phyloP scores from a whole-genome alignment of 2,888 invertebrate genomes.

The Hirtodrosophila alboralis region DNA sequence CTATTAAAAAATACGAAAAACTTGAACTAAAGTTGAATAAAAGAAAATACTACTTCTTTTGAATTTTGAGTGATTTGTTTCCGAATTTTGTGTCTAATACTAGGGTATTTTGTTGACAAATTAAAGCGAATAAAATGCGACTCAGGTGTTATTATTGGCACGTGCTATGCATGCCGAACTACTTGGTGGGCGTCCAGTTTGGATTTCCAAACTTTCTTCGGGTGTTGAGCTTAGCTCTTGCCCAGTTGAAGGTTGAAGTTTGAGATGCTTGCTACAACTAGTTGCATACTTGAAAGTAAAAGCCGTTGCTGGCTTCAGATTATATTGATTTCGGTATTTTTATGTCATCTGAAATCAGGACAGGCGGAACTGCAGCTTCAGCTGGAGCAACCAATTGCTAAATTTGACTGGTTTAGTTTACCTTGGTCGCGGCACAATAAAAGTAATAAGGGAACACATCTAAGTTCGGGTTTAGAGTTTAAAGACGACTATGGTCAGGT shows the following conservation, averaged over 20 bases:
- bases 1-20: too few species aligned
- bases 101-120: slow-evolving; percentile 25
- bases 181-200: slow-evolving; percentile 20
- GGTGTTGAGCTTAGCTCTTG: slow-evolving; percentile 15
- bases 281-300: slow-evolving; percentile 49
- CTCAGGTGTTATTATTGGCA: slow-evolving; percentile 61
- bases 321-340: not conserved
- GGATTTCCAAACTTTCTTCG: slow-evolving; percentile 69
- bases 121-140: slow-evolving; percentile 58
- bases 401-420: slow-evolving; percentile 55
- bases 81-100: too few species aligned
- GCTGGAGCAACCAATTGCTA: not conserved
- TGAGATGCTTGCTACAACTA: slow-evolving; percentile 40
- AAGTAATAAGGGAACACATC: slow-evolving; percentile 30
- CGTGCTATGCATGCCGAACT: slow-evolving; percentile 59
- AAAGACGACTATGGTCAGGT: slow-evolving; percentile 55
- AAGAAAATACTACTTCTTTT: too few species aligned
- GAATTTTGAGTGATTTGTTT: too few species aligned
- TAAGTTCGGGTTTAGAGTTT: slow-evolving; percentile 12
- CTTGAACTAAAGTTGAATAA: too few species aligned
- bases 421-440: slow-evolving; percentile 51
- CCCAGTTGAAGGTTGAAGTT: slow-evolving; percentile 53
- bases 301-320: slow-evolving; percentile 29
- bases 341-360: slow-evolving; percentile 3
- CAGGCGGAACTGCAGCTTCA: slow-evolving; percentile 1